Evolutionary conservation across 2,113 vertebrate species (phyloP), one percentile per base, ranked within the genome.

Genomic region (Halichoeres trimaculatus): DNA sequence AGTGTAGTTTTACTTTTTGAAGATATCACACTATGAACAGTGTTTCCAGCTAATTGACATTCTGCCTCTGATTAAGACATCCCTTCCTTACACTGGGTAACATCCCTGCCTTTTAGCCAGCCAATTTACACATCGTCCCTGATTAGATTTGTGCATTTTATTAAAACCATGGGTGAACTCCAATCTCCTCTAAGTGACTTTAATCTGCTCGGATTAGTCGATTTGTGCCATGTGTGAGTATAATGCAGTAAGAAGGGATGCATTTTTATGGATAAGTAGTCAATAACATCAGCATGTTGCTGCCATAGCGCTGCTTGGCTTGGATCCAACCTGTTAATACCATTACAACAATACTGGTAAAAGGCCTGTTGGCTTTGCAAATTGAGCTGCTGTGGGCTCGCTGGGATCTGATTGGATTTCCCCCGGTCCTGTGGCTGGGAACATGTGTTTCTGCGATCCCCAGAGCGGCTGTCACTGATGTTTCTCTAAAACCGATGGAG

Each of bases 391-490:
- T 36, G 83, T 77, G 40, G 85, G 89, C 88, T 89, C 54, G 83
- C 86, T 88, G 88, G 80, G 91, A 91, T 91, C 85, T 91, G 85
- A 91, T 91, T 93, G 86, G 85, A 92, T 91, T 91, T 90, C 83
- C 83, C 84, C 88, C 84, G 78, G 86, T 90, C 84, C 85, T 90
- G 83, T 59, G 76, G 84, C 85, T 89, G 89, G 86, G 85, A 93
- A 93, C 91, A 94, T 91, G 92, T 93, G 92, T 93, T 93, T 76
- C 84, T 65, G 77, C 74, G 70, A 81, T 92, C 88, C 90, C 90
- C 85, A 87, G 86, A 89, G 92, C 82, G 82, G 80, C 88, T 92
- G 92, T 91, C 92, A 92, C 69, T 84, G 47, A 79, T 65, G 86
- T 82, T 83, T 70, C 76, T 76, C 80, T 80, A 56, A 75, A 80